Conservation (phyloP, 2,113 vertebrate genomes). For the Orycteropus afer region DNA sequence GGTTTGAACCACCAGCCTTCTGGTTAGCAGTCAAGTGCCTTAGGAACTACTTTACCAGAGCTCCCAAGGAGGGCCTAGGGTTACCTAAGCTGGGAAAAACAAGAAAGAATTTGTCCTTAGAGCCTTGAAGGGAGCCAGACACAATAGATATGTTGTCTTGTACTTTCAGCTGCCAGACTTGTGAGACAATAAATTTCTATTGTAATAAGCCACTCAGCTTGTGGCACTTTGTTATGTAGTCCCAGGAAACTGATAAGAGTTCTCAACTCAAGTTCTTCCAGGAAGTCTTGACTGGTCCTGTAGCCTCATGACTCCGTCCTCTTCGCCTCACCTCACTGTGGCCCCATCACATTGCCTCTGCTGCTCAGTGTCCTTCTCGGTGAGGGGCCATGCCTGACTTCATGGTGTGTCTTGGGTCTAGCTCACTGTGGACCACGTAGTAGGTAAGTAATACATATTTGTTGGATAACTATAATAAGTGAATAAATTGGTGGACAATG, state of each 20-base stretch:
- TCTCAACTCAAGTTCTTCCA: background rate
- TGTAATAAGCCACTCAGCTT: background rate
- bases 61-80: background rate
- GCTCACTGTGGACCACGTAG: background rate
- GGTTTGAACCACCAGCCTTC: too few species aligned
- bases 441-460: background rate
- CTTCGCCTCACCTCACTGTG: background rate
- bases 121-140: background rate
- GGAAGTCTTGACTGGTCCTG: background rate
- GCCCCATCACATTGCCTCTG: accelerated
- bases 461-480: background rate
- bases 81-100: background rate
- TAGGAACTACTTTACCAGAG: too few species aligned
- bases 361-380: background rate
- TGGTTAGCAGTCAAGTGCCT: too few species aligned
- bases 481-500: background rate
- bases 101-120: background rate
- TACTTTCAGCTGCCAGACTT: background rate
- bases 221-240: background rate
- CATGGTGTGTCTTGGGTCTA: background rate
- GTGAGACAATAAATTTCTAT: background rate
- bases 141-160: background rate
- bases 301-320: accelerated
- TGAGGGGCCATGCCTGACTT: background rate
- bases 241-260: background rate